A percentile compares a stretch with the other conserved stretches of the same genome.
Evolutionary conservation across 2,113 vertebrate species (phyloP).

Genomic region (Calypte anna): DNA sequence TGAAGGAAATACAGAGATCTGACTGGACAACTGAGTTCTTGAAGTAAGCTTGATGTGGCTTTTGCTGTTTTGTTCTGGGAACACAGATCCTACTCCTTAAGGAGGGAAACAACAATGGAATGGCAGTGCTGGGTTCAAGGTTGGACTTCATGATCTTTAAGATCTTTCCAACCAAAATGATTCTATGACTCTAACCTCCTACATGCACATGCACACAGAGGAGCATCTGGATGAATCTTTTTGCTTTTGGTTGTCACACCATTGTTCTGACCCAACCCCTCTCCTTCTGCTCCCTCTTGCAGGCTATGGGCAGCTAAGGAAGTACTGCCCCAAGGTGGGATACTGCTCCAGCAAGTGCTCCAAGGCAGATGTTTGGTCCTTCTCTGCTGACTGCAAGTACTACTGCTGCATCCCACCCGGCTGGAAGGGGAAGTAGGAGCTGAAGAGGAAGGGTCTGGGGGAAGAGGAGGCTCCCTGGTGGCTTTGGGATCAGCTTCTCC

Average conservation of each 20-base stretch:
- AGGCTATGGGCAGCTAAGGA: background rate
- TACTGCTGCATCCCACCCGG: background rate
- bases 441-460: background rate
- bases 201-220: fast-evolving
- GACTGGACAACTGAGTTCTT: background rate
- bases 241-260: no score
- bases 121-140: no score
- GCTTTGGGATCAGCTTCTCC: background rate
- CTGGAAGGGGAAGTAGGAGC: conserved; percentile 6
- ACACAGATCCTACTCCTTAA: background rate
- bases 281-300: background rate
- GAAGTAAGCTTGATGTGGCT: background rate
- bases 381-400: background rate
- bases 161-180: background rate
- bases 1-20: background rate
- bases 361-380: background rate
- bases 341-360: background rate
- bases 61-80: background rate
- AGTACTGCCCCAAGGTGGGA: background rate
- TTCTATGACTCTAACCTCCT: no score
- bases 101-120: background rate
- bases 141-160: background rate
- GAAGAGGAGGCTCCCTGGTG: background rate
- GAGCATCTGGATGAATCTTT: background rate
- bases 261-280: background rate